Conservation (phyloP, 2,888 invertebrate genomes). For the Toxonevra muliebris region DNA sequence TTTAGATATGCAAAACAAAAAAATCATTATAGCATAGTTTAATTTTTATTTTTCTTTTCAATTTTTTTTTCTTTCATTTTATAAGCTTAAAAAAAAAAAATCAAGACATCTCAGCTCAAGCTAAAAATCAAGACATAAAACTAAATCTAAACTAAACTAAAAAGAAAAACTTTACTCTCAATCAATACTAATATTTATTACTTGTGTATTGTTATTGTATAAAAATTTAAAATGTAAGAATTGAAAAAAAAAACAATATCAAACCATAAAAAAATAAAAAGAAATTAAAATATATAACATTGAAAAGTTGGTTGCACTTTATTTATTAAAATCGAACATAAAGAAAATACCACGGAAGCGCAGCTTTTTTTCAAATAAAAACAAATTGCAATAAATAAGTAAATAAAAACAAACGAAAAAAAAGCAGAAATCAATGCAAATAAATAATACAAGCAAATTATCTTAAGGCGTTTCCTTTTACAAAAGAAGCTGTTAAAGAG, state of each 20-base stretch:
- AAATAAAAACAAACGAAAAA: no score
- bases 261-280: neutral
- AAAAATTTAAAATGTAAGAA: constrained; percentile 6
- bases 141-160: constrained; percentile 1
- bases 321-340: neutral
- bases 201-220: constrained; percentile 21
- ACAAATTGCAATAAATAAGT: neutral
- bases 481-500: no score
- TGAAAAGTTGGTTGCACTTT: constrained; percentile 3
- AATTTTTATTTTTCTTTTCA: neutral
- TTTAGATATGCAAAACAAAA: no score
- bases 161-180: neutral
- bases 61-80: no score
- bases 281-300: neutral
- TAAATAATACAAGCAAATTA: no score
- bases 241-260: neutral
- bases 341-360: neutral
- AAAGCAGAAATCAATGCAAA: no score
- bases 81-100: neutral
- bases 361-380: neutral
- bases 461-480: no score
- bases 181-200: constrained; percentile 16
- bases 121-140: constrained; percentile 1
- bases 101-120: constrained; percentile 3
- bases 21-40: no score